Percentiles rank a stretch among this genome's conserved stretches.
Evolutionary conservation across 2,888 invertebrate species (phyloP).

Genomic region (Drosophila robusta): DNA sequence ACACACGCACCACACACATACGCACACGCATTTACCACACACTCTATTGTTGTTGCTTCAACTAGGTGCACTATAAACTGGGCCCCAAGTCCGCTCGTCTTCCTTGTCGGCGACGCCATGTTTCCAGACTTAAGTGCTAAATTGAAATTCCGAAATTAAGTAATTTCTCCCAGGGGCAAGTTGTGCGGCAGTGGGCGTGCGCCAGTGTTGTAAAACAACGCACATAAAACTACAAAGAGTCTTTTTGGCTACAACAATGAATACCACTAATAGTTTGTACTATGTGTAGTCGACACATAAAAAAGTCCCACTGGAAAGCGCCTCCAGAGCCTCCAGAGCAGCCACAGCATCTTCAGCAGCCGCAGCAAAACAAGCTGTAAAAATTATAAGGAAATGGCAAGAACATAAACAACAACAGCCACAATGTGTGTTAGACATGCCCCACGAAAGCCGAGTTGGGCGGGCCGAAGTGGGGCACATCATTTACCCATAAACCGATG

Average conservation of each 20-base stretch:
- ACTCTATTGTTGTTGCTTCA: slow-evolving; percentile 25
- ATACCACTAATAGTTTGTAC: slow-evolving; percentile 67
- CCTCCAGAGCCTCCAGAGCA: slow-evolving; percentile 19
- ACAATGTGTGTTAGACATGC: slow-evolving; percentile 44
- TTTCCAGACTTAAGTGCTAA: slow-evolving; percentile 73
- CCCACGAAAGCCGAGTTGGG: slow-evolving; percentile 34
- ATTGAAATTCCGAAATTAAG: slow-evolving; percentile 82
- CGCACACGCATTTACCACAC: not conserved
- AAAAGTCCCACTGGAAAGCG: slow-evolving; percentile 26
- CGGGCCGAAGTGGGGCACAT: slow-evolving; percentile 44
- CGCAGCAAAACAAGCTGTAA: slow-evolving; percentile 72
- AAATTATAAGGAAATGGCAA: slow-evolving; percentile 73
- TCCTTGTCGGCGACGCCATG: slow-evolving; percentile 35
- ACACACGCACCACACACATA: slow-evolving; percentile 32
- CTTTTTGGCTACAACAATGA: slow-evolving; percentile 56
- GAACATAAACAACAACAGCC: slow-evolving; percentile 50
- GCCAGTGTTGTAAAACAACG: slow-evolving; percentile 63
- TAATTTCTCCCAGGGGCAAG: slow-evolving; percentile 75
- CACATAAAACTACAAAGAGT: slow-evolving; percentile 63
- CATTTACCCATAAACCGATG: slow-evolving; percentile 51
- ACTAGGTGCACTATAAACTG: slow-evolving; percentile 23
- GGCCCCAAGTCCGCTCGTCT: slow-evolving; percentile 7
- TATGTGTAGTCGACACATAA: slow-evolving; percentile 43
- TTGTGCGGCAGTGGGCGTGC: slow-evolving; percentile 46
- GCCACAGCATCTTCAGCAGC: slow-evolving; percentile 39